These are phyloP conservation scores for Thereva nobilitata DNA, from an alignment of 2,888 invertebrate species.

Conservation along the genomic window DNA sequence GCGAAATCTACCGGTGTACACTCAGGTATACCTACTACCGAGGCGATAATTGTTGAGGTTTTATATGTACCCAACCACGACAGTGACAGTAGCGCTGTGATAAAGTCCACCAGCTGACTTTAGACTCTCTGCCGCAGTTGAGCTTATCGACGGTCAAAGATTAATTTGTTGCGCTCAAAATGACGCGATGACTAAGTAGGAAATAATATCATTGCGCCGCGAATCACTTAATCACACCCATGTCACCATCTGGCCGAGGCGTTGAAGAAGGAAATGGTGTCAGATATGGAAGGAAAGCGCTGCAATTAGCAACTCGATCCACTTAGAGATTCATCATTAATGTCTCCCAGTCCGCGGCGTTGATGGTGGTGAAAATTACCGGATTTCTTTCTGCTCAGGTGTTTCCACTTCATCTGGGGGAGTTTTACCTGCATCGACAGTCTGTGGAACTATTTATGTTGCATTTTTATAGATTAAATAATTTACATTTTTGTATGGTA, in stretches of 20 bases:
- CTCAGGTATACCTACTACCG: no score
- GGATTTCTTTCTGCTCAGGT: no score
- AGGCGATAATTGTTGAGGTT: no score
- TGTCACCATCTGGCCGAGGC: slow-evolving; percentile 2
- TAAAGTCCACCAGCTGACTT: slow-evolving; percentile 15
- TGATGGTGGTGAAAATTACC: no score
- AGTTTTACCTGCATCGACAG: no score
- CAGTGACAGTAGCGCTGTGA: slow-evolving; percentile 20
- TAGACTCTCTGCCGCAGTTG: slow-evolving; percentile 6
- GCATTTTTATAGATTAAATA: no score
- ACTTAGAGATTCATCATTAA: no score
- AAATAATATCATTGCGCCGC: slow-evolving; percentile 6
- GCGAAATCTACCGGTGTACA: no score
- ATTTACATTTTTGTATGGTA: no score
- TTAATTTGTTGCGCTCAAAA: slow-evolving; percentile 18
- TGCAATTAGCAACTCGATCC: slow-evolving; percentile 16
- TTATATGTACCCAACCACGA: slow-evolving; percentile 10
- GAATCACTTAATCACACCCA: slow-evolving; percentile 9
- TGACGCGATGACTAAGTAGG: slow-evolving; percentile 8
- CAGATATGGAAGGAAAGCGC: slow-evolving; percentile 19
- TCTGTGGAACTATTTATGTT: no score
- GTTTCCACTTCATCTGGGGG: no score
- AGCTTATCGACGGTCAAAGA: slow-evolving; percentile 28
- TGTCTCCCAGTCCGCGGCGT: no score
- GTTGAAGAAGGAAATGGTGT: slow-evolving; percentile 8